Percentiles rank a stretch among this genome's conserved stretches.
Evolutionary conservation across 30 jellyfish, hydroid and myxozoan species (phyloP).

Genomic region (Aurelia aurita complex sp. Pacific): DNA sequence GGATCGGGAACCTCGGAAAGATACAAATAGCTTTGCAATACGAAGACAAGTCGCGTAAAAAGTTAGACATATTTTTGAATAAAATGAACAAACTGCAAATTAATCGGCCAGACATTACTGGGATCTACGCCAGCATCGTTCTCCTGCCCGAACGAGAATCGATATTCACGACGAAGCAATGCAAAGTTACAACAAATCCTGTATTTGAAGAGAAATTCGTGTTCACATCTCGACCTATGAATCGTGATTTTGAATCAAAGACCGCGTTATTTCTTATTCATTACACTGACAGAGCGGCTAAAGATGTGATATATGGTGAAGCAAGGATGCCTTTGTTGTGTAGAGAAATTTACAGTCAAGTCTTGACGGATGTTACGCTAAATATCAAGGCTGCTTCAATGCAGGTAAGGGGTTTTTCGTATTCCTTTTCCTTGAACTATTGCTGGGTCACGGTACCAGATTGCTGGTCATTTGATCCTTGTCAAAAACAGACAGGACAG

Average conservation of each 20-base stretch:
- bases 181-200: conserved; percentile 8
- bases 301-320: conserved; percentile 78
- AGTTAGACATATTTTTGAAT: conserved; percentile 36
- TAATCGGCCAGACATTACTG: conserved; percentile 61
- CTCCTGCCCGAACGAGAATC: conserved; percentile 89
- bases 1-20: conserved; percentile 87
- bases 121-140: conserved; percentile 50
- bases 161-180: conserved; percentile 56
- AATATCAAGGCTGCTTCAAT: conserved; percentile 72
- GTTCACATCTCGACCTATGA: conserved; percentile 84
- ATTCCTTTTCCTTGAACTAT: no score
- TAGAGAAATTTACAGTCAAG: conserved; percentile 89
- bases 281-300: conserved; percentile 64
- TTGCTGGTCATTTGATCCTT: no score
- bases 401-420: conserved; percentile 48
- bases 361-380: conserved; percentile 74
- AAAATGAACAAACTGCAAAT: conserved; percentile 49
- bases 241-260: conserved; percentile 93
- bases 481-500: no score
- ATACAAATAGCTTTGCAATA: conserved; percentile 76
- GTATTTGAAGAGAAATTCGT: conserved; percentile 73
- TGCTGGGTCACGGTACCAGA: no score
- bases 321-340: conserved; percentile 83
- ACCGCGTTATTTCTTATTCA: conserved; percentile 61
- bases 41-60: conserved; percentile 75